A percentile compares a stretch with the other conserved stretches of the same genome.
Evolutionary conservation across 2,797 vertebrate species (phyloP).

Genomic region (Clarias platycephalus): DNA sequence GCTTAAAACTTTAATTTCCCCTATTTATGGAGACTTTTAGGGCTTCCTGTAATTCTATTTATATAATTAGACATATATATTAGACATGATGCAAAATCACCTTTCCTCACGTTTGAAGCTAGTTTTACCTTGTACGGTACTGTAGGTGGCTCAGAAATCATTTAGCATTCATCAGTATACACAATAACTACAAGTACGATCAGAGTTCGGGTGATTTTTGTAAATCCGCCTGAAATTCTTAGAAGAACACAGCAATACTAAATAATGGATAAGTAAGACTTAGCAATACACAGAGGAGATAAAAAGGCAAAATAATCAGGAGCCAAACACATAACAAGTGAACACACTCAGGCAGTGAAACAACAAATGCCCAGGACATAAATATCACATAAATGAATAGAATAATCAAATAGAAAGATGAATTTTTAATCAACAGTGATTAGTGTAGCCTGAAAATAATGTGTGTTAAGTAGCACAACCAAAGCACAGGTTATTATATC

Average conservation of each 20-base stretch:
- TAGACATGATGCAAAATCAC: too few relatives aligned
- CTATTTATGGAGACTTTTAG: too few relatives aligned
- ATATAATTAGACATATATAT: too few relatives aligned
- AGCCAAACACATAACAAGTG: constrained; percentile 10
- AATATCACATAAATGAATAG: not conserved
- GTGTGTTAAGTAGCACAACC: too few relatives aligned
- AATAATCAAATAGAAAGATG: not conserved
- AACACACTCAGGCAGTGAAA: constrained; percentile 3
- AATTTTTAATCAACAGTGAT: not conserved
- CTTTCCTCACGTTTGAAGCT: too few relatives aligned
- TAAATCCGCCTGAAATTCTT: not conserved
- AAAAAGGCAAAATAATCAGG: not conserved
- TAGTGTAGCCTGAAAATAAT: not conserved
- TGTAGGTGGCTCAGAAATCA: too few relatives aligned
- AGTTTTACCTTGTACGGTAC: too few relatives aligned
- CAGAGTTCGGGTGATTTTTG: not conserved
- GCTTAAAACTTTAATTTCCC: too few relatives aligned
- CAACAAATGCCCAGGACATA: not conserved
- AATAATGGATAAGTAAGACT: not conserved
- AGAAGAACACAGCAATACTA: not conserved
- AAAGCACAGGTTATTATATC: not conserved
- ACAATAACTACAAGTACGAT: not conserved
- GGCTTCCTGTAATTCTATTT: too few relatives aligned
- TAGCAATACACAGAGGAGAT: not conserved
- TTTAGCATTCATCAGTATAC: too few relatives aligned